Conservation (phyloP, 2,113 vertebrate genomes). For the Dipodomys stephensi region DNA sequence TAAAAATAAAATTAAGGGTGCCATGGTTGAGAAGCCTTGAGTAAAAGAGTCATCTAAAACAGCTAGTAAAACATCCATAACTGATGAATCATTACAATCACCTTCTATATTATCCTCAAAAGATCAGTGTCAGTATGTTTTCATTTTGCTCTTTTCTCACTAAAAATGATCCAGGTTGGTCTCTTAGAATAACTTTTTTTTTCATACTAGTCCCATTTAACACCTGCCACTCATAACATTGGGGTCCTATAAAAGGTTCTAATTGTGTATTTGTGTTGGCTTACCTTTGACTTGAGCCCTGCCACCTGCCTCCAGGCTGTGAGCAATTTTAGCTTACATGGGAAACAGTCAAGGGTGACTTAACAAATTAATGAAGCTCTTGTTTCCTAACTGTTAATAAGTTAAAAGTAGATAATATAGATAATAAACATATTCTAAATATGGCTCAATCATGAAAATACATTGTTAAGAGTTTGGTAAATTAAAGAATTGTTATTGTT, state of each 20-base stretch:
- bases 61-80: not conserved
- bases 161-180: not conserved
- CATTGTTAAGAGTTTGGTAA: not conserved
- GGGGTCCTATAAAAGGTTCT: not conserved
- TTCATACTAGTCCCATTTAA: not conserved
- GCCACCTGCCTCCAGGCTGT: not conserved
- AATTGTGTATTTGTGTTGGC: not conserved
- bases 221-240: not conserved
- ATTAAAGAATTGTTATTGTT: not conserved
- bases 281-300: not conserved
- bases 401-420: not conserved
- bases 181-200: not conserved
- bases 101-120: not conserved
- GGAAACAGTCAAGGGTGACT: not conserved
- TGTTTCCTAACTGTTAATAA: not conserved
- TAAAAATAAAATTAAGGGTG: not conserved
- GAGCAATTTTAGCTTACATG: rapidly evolving
- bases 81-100: not conserved
- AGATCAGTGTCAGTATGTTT: not conserved
- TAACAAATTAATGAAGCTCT: not conserved
- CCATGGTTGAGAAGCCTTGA: not conserved
- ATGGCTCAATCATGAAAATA: not conserved
- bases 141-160: not conserved
- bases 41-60: not conserved
- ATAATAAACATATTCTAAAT: not conserved